These are phyloP conservation scores for Amphibalanus amphitrite DNA, from an alignment of 1,140 invertebrate species.

Conservation along the genomic window DNA sequence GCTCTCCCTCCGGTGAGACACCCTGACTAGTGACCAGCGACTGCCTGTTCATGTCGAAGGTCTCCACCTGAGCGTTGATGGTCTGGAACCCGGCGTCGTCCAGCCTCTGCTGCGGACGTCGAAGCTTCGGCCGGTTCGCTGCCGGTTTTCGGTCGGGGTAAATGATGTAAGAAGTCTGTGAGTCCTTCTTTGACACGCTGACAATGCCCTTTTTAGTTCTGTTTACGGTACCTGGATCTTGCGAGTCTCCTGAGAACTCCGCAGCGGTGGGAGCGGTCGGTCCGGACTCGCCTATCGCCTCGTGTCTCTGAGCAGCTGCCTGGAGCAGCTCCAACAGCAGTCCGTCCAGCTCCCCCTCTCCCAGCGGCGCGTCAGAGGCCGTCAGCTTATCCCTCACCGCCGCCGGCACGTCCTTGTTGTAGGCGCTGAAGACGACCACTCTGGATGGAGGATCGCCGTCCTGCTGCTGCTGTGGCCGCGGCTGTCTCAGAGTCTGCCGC, in stretches of 20 bases:
- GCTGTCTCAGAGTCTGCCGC: too few species aligned
- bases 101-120: not conserved
- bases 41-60: not conserved
- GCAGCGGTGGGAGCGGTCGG: too few species aligned
- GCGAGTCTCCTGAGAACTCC: too few species aligned
- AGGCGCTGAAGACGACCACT: not conserved
- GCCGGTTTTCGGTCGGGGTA: not conserved
- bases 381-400: not conserved
- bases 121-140: too few species aligned
- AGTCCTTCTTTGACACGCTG: not conserved
- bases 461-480: too few species aligned
- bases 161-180: not conserved
- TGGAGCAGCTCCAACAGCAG: not conserved
- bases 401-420: not conserved
- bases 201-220: not conserved
- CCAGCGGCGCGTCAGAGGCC: not conserved
- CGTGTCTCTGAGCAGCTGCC: not conserved
- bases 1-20: too few species aligned
- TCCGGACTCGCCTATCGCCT: not conserved
- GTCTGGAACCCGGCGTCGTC: not conserved
- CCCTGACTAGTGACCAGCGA: not conserved
- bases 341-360: not conserved
- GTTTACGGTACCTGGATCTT: not conserved
- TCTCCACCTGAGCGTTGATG: not conserved
- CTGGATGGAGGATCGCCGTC: too few species aligned